Evolutionary conservation across 1,140 invertebrate genomes (phyloP).

Genomic region (Zophobas morio): DNA sequence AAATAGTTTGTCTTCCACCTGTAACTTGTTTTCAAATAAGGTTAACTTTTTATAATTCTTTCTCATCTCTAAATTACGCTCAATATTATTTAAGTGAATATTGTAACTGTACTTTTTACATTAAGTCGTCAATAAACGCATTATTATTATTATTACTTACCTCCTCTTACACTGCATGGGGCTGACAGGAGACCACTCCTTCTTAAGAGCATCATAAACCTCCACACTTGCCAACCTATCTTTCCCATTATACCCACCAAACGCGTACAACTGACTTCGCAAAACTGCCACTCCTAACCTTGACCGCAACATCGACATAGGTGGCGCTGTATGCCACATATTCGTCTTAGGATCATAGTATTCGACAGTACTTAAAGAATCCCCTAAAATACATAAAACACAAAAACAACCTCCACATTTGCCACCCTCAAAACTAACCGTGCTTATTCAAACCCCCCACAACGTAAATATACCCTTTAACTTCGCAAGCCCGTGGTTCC

Average conservation of each 20-base stretch:
- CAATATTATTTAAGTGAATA: too few species aligned
- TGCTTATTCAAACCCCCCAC: constrained; percentile 90
- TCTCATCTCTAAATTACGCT: too few species aligned
- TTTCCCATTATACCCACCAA: constrained; percentile 86
- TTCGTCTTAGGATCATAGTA: constrained; percentile 83
- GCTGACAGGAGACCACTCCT: constrained; percentile 84
- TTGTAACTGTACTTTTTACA: too few species aligned
- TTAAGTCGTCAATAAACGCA: not conserved
- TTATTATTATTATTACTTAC: constrained; percentile 64
- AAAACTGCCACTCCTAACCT: constrained; percentile 89
- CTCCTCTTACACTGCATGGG: constrained; percentile 89
- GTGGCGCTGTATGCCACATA: constrained; percentile 84
- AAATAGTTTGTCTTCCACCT: too few species aligned
- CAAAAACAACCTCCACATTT: too few species aligned
- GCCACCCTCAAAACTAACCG: constrained; percentile 66
- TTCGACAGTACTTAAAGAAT: constrained; percentile 91
- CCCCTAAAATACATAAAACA: constrained; percentile 70
- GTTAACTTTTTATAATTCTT: too few species aligned
- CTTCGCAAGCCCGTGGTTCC: constrained; percentile 82
- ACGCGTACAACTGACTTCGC: constrained; percentile 81
- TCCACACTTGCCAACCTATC: constrained; percentile 90
- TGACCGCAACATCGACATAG: constrained; percentile 89
- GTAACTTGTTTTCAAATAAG: too few species aligned
- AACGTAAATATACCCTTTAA: constrained; percentile 88
- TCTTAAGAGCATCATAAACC: constrained; percentile 83